Base-by-base conservation (phyloP, 2,888 invertebrate genomes). In the Sthenelais limicola region DNA sequence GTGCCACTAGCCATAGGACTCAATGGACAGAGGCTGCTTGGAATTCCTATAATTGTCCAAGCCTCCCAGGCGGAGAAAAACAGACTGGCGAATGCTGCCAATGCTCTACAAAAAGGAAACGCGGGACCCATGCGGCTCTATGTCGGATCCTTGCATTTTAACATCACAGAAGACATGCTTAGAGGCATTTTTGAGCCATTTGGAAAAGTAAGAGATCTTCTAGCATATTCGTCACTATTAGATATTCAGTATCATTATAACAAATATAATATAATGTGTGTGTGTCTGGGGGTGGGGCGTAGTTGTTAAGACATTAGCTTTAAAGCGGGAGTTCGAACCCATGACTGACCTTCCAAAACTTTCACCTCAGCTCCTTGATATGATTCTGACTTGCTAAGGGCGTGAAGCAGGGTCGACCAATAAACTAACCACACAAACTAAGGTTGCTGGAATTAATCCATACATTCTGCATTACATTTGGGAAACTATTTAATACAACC, bases 101-200 rank as follows among this genome's bases (percentile, higher is more conserved):
- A 73, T 5, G 80, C 79, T 26, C 75, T 82, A 18, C 62, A 81
- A 21, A 77, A 80, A 51, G 83, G 82, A 56, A 48, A 62, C 33
- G 93, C 93, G 66, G 98, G 98, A 24, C 98, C 98, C 0, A 97
- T 98, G 92, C 92, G 97, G 82, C 90, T 99, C 9, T 98, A 98
- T 89, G 97, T 99, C 71, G 98, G 98, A 35, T 98, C 98, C 24
- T 89, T 99, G 72, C 98, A 99, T 89, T 98, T 97, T 86, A 98
- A 98, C 88, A 98, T 99, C 79, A 97, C 96, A 7, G 98, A 99
- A 89, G 98, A 98, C 78, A 99, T 99, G 99, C 90, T 99, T 72
- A 90, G 94, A 73, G 97, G 97, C 32, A 98, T 99, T 80, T 99
- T 99, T 89, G 98, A 99, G 88, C 98, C 98, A 0, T 98, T 98